phyloP scores from a whole-genome alignment of 2,888 invertebrate genomes.

The Acanthosepion esculentum region DNA sequence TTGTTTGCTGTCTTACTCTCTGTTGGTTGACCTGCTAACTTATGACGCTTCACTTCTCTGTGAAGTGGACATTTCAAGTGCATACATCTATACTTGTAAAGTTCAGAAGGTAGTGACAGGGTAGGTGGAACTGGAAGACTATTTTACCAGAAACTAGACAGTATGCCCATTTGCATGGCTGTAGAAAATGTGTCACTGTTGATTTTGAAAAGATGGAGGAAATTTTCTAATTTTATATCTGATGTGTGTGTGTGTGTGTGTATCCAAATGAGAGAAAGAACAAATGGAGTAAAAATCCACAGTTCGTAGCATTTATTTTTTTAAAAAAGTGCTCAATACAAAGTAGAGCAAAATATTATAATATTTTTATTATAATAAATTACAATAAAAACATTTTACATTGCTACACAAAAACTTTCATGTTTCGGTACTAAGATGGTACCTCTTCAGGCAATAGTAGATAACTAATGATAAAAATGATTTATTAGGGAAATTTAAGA shows the following conservation, averaged over 20 bases:
- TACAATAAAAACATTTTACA: too few species aligned
- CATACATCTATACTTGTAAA: not conserved
- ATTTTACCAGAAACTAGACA: not conserved
- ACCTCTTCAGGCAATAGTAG: too few species aligned
- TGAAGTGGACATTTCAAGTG: not conserved
- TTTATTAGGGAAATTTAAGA: too few species aligned
- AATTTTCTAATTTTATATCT: not conserved
- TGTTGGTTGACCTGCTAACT: not conserved
- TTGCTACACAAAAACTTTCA: too few species aligned
- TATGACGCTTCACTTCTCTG: not conserved
- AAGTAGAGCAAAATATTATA: too few species aligned
- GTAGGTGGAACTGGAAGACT: not conserved
- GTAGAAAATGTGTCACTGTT: not conserved
- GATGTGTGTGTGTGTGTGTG: not conserved
- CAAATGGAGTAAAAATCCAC: too few species aligned
- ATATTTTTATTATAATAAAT: too few species aligned
- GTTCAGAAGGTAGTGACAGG: not conserved
- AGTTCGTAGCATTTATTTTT: too few species aligned
- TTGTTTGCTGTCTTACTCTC: not conserved
- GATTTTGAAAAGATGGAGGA: not conserved
- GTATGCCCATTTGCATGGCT: not conserved
- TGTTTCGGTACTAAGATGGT: too few species aligned
- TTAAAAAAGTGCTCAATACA: too few species aligned
- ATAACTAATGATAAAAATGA: too few species aligned
- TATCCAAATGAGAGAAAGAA: too few species aligned